These are phyloP conservation scores for Drosophila ambigua DNA, from an alignment of 1,140 invertebrate species.

Conservation along the genomic window DNA sequence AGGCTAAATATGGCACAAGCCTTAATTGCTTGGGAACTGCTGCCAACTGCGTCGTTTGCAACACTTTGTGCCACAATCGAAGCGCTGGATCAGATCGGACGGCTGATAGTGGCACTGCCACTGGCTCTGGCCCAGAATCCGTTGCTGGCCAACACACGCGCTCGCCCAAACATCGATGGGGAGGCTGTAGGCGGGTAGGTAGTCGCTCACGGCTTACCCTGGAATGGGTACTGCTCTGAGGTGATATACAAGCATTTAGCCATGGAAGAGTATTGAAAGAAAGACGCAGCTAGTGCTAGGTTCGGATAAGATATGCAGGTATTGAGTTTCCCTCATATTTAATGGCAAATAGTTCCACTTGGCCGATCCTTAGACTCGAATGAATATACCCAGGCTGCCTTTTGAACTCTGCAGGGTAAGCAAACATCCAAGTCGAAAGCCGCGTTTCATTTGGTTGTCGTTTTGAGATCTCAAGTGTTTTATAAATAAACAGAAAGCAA, in stretches of 20 bases:
- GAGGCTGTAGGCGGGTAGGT: not conserved
- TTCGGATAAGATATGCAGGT: no score
- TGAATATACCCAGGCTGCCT: not conserved
- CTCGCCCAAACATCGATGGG: not conserved
- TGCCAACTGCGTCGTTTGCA: conserved; percentile 69
- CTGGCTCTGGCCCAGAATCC: not conserved
- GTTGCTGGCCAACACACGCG: conserved; percentile 31
- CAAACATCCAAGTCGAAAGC: conserved; percentile 51
- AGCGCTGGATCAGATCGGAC: conserved; percentile 37
- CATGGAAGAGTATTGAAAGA: no score
- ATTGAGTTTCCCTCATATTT: no score
- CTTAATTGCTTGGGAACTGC: conserved; percentile 58
- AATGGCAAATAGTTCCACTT: no score
- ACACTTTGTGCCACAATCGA: conserved; percentile 52
- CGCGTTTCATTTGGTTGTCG: conserved; percentile 68
- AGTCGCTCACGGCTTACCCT: not conserved
- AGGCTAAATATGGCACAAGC: conserved; percentile 54
- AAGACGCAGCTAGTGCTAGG: no score
- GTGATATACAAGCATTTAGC: no score
- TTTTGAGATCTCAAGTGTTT: conserved; percentile 74
- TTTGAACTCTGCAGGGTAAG: not conserved
- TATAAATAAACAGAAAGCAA: conserved; percentile 71
- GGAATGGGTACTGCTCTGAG: not conserved
- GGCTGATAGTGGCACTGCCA: conserved; percentile 30
- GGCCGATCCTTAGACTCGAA: not conserved